A percentile compares a stretch with the other conserved stretches of the same genome.
Conservation (phyloP, 1,140 invertebrate species). For the Babylonia areolata region DNA sequence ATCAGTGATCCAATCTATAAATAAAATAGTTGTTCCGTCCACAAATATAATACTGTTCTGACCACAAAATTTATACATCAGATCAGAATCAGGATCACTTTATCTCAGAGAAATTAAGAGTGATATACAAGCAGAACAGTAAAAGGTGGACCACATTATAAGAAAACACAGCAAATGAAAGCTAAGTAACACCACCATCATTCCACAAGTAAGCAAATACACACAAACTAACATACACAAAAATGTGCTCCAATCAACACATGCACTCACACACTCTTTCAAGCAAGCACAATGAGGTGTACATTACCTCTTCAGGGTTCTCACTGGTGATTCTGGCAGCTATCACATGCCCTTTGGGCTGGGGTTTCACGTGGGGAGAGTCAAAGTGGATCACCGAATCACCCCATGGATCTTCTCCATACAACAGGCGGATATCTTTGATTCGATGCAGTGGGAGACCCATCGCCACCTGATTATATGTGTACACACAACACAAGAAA, state of each 20-base stretch:
- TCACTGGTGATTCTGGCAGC: slow-evolving; percentile 99
- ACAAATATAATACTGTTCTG: no score
- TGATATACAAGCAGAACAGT: no score
- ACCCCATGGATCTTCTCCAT: slow-evolving; percentile 94
- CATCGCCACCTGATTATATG: slow-evolving; percentile 95
- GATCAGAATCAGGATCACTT: no score
- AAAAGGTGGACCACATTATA: no score
- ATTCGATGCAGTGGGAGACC: slow-evolving; percentile 96
- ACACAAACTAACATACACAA: slow-evolving; percentile 36
- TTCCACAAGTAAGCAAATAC: not conserved
- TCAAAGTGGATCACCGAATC: slow-evolving; percentile 93
- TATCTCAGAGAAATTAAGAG: no score
- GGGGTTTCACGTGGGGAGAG: slow-evolving; percentile 87
- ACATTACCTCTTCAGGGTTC: slow-evolving; percentile 95
- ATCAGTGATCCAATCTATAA: no score
- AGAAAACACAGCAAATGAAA: no score
- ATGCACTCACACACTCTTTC: slow-evolving; percentile 25
- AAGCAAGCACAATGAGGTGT: no score
- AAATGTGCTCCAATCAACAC: slow-evolving; percentile 25
- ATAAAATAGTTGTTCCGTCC: no score
- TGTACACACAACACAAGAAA: no score
- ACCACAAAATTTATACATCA: no score
- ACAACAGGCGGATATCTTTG: slow-evolving; percentile 96
- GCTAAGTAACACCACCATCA: no score
- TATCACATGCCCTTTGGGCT: slow-evolving; percentile 98